Conservation (phyloP, 2,888 invertebrate genomes). For the Microchrysa polita region DNA sequence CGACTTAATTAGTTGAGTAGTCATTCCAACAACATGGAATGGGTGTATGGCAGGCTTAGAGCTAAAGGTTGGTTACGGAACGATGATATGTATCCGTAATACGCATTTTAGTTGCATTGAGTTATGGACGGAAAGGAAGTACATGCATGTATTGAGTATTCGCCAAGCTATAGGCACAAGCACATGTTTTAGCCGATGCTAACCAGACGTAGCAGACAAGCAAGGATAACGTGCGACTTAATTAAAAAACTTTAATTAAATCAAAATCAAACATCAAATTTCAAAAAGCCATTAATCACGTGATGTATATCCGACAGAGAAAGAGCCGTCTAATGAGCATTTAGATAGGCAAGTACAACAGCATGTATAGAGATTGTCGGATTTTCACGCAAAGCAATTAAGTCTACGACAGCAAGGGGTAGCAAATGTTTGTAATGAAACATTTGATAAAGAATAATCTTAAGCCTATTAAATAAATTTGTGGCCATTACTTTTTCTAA, state of each 20-base stretch:
- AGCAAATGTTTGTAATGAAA: too few relatives aligned
- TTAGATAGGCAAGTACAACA: background rate
- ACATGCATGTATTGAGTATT: background rate
- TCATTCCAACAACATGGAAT: slow-evolving; percentile 35
- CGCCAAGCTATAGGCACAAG: too few relatives aligned
- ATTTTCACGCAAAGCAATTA: slow-evolving; percentile 23
- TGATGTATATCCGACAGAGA: slow-evolving; percentile 38
- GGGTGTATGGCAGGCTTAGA: slow-evolving; percentile 5
- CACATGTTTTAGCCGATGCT: too few relatives aligned
- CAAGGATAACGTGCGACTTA: slow-evolving; percentile 26
- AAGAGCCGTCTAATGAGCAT: slow-evolving; percentile 3
- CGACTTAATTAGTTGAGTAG: slow-evolving; percentile 42
- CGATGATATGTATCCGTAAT: background rate
- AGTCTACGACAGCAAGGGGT: slow-evolving; percentile 10
- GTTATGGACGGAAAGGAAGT: background rate
- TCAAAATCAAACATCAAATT: slow-evolving; percentile 50
- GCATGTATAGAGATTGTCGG: background rate
- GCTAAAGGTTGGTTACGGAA: too few relatives aligned
- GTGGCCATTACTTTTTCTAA: too few relatives aligned
- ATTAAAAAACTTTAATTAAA: slow-evolving; percentile 51
- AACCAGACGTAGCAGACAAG: slow-evolving; percentile 23
- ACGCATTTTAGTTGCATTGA: background rate
- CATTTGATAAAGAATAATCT: too few relatives aligned
- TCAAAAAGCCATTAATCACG: slow-evolving; percentile 50
- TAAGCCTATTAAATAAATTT: too few relatives aligned